phyloP scores from a whole-genome alignment of 2,797 vertebrate genomes.

The Enteromius unitaeniatus region DNA sequence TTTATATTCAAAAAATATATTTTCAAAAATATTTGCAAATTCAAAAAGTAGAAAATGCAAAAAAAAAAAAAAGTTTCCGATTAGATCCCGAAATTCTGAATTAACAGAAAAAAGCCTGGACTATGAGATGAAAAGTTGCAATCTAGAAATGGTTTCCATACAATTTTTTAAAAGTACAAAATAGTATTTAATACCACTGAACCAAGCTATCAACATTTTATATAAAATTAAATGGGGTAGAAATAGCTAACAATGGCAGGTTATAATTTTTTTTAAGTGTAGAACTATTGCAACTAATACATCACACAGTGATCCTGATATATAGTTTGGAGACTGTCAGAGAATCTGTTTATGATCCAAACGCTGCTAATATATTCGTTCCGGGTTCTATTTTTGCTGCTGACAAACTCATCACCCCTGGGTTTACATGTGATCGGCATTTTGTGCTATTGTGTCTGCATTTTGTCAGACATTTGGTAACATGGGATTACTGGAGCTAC shows the following conservation, averaged over 20 bases:
- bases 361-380: neutral
- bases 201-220: neutral
- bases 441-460: neutral
- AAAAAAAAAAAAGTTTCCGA: neutral
- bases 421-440: neutral
- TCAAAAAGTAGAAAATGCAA: no score
- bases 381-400: conserved; percentile 19
- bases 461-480: conserved; percentile 23
- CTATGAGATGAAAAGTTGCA: no score
- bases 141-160: no score
- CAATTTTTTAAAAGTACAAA: no score
- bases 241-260: neutral
- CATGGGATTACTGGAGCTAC: conserved; percentile 24
- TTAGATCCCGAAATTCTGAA: neutral
- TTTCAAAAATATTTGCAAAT: no score
- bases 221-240: neutral
- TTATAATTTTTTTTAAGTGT: neutral
- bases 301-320: neutral
- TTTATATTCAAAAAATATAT: no score
- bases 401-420: conserved; percentile 17
- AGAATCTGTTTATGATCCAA: conserved; percentile 7
- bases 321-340: neutral
- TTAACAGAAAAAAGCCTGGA: no score
- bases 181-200: neutral
- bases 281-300: neutral